These are phyloP conservation scores for Apamea monoglypha DNA, from an alignment of 2,888 invertebrate species.

Conservation along the genomic window DNA sequence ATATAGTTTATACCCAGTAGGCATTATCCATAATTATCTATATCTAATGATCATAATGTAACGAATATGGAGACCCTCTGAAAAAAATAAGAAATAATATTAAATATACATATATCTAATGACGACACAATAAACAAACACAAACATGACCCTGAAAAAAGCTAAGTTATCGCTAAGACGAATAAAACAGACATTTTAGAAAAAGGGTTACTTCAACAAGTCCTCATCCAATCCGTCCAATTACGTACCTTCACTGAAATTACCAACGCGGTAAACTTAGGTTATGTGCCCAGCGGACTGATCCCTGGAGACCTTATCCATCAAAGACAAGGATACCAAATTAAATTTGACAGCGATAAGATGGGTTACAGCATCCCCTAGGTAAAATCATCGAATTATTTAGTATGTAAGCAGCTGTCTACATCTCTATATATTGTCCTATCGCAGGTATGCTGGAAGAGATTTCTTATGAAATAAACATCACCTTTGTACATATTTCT, in stretches of 20 bases:
- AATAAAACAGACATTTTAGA: constrained; percentile 16
- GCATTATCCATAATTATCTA: neutral
- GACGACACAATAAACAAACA: neutral
- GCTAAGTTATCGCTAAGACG: neutral
- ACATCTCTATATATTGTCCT: no score
- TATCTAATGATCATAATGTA: neutral
- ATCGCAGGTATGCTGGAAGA: no score
- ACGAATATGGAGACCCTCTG: no score
- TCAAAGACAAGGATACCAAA: constrained; percentile 42
- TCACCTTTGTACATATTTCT: no score
- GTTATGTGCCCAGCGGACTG: constrained; percentile 18
- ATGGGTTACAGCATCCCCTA: neutral
- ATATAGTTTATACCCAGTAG: no score
- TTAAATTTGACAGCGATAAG: constrained; percentile 30
- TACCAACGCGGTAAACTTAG: constrained; percentile 33
- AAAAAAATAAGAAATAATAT: neutral
- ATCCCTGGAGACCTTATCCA: constrained; percentile 42
- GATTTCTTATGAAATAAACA: no score
- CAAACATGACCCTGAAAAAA: neutral
- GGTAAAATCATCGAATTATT: constrained; percentile 7
- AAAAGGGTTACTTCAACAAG: constrained; percentile 30
- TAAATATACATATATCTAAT: neutral
- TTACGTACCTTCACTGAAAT: constrained; percentile 37
- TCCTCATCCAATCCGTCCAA: constrained; percentile 17
- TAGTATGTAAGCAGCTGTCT: neutral